Conservation (phyloP, 1,140 invertebrate genomes). For the Dendroctonus valens region DNA sequence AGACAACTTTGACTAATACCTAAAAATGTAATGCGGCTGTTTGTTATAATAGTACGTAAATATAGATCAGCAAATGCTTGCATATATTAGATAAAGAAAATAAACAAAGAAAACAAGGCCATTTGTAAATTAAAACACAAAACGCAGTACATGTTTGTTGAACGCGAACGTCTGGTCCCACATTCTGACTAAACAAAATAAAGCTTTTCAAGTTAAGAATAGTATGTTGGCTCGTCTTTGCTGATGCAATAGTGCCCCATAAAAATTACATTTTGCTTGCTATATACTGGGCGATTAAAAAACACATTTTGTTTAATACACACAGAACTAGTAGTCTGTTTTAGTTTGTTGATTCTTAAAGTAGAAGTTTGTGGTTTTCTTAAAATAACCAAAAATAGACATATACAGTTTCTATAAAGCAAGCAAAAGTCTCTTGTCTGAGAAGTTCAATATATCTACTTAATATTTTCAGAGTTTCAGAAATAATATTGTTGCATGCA, state of each 20-base stretch:
- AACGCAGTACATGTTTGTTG: slow-evolving; percentile 23
- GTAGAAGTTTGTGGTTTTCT: too few relatives aligned
- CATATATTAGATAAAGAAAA: slow-evolving; percentile 31
- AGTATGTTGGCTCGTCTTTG: slow-evolving; percentile 8
- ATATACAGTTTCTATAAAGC: too few relatives aligned
- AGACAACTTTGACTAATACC: slow-evolving; percentile 2
- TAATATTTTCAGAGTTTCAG: too few relatives aligned
- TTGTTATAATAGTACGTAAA: slow-evolving; percentile 19
- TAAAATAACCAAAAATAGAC: too few relatives aligned
- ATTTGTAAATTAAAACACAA: slow-evolving; percentile 35
- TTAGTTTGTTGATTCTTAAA: too few relatives aligned
- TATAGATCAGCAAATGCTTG: slow-evolving; percentile 22
- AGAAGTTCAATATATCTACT: too few relatives aligned
- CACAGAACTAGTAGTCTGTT: too few relatives aligned
- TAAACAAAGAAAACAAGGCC: slow-evolving; percentile 29
- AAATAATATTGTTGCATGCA: too few relatives aligned
- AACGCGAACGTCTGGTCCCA: slow-evolving; percentile 14
- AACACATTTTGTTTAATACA: too few relatives aligned
- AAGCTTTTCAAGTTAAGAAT: slow-evolving; percentile 2
- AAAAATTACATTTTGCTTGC: neutral
- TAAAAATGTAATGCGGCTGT: neutral
- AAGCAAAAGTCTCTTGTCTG: too few relatives aligned
- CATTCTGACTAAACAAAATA: slow-evolving; percentile 17
- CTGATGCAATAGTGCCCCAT: slow-evolving; percentile 1
- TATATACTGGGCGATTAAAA: neutral